A percentile compares a stretch with the other conserved stretches of the same genome.
Evolutionary conservation across 2,797 vertebrate genomes (phyloP).

Genomic region (Alauda arvensis): DNA sequence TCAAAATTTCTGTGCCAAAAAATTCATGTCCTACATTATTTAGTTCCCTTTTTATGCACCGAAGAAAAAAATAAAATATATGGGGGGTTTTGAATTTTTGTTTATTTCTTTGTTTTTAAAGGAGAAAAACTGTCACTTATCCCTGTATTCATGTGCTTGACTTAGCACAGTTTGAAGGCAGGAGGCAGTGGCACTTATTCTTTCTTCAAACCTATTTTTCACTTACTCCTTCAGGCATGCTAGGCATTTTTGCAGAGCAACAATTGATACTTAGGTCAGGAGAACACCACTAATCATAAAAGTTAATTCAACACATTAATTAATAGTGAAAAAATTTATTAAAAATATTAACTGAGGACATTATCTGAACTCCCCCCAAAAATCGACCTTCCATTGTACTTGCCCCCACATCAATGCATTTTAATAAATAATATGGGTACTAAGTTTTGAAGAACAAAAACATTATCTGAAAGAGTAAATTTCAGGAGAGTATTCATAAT

Average conservation of each 20-base stretch:
- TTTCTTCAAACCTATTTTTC: not conserved
- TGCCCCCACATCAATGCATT: not conserved
- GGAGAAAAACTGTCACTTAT: not conserved
- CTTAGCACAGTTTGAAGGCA: not conserved
- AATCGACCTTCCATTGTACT: not conserved
- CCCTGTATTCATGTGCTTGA: not conserved
- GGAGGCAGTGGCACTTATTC: not conserved
- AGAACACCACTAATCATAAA: not conserved
- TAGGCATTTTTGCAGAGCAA: not conserved
- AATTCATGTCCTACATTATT: not conserved
- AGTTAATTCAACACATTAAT: not conserved
- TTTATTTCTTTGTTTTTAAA: not conserved
- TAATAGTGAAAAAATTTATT: not conserved
- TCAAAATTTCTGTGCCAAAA: not conserved
- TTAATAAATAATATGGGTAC: not conserved
- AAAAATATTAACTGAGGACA: not conserved
- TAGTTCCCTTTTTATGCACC: not conserved
- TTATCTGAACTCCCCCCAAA: not conserved
- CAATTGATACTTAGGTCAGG: not conserved
- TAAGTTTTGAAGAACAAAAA: not conserved
- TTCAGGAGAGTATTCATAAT: not conserved
- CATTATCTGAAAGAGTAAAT: not conserved
- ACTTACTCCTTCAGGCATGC: not conserved
- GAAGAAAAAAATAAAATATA: not conserved
- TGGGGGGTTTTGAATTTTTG: accelerated